phyloP scores from a whole-genome alignment of 1,140 invertebrate genomes.

The Atta cephalotes region DNA sequence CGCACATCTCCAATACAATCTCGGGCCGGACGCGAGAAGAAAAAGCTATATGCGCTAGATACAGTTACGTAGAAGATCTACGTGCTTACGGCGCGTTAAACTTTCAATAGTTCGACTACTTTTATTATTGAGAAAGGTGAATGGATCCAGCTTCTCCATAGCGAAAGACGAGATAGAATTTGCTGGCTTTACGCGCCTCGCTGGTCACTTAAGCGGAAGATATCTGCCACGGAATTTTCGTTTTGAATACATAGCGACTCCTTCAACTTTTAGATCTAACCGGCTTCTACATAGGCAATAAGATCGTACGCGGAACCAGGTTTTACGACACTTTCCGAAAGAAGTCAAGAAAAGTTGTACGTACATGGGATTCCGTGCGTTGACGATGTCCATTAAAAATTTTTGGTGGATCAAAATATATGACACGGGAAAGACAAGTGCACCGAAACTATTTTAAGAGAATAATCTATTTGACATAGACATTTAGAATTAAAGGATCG shows the following conservation, averaged over 20 bases:
- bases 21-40: conserved; percentile 49
- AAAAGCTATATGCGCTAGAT: conserved; percentile 76
- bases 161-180: conserved; percentile 46
- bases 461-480: neutral
- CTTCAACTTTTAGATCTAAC: conserved; percentile 37
- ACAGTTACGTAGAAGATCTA: conserved; percentile 65
- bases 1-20: conserved; percentile 72
- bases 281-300: conserved; percentile 31
- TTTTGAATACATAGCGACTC: conserved; percentile 55
- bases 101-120: conserved; percentile 76
- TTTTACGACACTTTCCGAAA: conserved; percentile 13
- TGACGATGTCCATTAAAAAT: conserved; percentile 15
- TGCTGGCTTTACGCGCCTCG: conserved; percentile 57
- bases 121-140: conserved; percentile 71
- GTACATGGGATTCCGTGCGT: neutral
- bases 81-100: conserved; percentile 77
- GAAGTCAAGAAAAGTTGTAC: neutral
- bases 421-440: neutral
- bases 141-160: conserved; percentile 19
- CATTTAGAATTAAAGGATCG: conserved; percentile 19
- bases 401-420: neutral
- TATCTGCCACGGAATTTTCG: conserved; percentile 58
- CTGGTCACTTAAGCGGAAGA: conserved; percentile 55
- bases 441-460: neutral
- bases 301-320: conserved; percentile 11